phyloP scores from a whole-genome alignment of 2,797 vertebrate genomes.

The Hydrophis major region DNA sequence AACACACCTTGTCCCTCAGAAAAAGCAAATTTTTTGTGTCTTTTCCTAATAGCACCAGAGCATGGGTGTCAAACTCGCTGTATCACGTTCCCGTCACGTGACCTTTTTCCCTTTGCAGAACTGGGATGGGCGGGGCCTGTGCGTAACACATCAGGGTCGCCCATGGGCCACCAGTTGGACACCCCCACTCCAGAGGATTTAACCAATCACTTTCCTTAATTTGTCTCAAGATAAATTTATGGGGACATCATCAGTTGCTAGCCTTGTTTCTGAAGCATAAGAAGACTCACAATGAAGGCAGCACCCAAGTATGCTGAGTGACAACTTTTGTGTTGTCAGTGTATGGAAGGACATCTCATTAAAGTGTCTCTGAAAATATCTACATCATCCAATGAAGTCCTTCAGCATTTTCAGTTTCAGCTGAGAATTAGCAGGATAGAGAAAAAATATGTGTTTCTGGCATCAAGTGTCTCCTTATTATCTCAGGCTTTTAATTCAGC shows the following conservation, averaged over 20 bases:
- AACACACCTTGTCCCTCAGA: neutral
- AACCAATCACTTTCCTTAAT: neutral
- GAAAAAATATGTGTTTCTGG: neutral
- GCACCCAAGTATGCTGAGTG: too few species aligned
- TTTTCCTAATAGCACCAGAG: neutral
- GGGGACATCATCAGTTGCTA: neutral
- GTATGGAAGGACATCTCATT: neutral
- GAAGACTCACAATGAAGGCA: neutral
- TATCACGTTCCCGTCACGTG: too few species aligned
- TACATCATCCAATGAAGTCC: neutral
- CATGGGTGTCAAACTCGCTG: too few species aligned
- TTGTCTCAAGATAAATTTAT: neutral
- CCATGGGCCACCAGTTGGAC: too few species aligned
- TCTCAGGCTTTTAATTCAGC: neutral
- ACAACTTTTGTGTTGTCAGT: neutral
- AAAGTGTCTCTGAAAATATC: neutral
- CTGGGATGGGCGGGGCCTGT: too few species aligned
- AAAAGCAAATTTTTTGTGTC: neutral
- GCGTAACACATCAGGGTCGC: fast-evolving
- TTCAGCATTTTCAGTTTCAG: neutral
- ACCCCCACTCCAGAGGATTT: neutral
- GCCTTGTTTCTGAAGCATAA: neutral
- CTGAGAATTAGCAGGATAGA: neutral
- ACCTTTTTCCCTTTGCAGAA: too few species aligned
- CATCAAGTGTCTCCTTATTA: neutral